phyloP scores from a whole-genome alignment of 1,140 invertebrate genomes.

The Drosophila nigromelanica region DNA sequence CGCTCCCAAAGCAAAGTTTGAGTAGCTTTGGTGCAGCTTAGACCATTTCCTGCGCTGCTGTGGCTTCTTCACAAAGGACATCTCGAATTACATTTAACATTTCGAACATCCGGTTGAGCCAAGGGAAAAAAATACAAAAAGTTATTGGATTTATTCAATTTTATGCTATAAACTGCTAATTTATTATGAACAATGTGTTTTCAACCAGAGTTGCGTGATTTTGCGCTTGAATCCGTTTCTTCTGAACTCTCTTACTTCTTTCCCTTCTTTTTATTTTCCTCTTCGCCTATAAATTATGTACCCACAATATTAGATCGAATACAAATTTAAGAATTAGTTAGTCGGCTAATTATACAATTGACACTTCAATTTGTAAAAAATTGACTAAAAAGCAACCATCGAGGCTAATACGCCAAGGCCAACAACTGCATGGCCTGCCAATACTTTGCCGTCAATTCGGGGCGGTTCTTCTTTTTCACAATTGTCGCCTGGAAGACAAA shows the following conservation, averaged over 20 bases:
- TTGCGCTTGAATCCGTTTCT: too few relatives aligned
- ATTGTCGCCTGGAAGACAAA: slow-evolving; percentile 24
- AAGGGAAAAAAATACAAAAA: background rate
- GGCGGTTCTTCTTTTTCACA: background rate
- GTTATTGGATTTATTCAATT: background rate
- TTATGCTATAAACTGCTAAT: too few relatives aligned
- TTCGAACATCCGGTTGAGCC: background rate
- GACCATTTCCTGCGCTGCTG: background rate
- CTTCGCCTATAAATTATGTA: background rate
- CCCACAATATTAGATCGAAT: background rate
- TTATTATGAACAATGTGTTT: too few relatives aligned
- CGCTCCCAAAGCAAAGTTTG: background rate
- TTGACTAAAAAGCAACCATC: background rate
- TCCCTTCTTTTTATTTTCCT: slow-evolving; percentile 1
- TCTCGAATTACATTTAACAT: background rate
- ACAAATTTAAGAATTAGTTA: background rate
- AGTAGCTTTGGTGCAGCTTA: background rate
- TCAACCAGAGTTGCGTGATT: too few relatives aligned
- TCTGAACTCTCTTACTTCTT: background rate
- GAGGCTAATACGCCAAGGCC: background rate
- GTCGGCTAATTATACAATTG: background rate
- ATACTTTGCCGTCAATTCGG: background rate
- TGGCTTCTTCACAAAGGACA: background rate
- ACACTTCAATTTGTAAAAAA: background rate
- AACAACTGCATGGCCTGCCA: slow-evolving; percentile 21